These are phyloP conservation scores for Macroramphosus scolopax DNA, from an alignment of 2,797 vertebrate species.

Conservation along the genomic window DNA sequence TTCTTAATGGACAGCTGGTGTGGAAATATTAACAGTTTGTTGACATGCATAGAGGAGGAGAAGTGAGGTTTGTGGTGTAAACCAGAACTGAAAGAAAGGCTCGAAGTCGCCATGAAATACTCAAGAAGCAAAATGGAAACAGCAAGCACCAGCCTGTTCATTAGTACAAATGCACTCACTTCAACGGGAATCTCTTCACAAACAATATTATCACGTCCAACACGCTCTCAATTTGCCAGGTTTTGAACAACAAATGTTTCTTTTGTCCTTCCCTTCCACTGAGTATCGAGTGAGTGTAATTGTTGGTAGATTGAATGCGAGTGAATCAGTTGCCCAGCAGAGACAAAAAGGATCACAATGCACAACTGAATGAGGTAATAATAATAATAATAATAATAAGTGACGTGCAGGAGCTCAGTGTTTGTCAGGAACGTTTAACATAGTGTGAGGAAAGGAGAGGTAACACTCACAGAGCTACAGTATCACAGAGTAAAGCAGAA, in stretches of 20 bases:
- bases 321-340: constrained; percentile 55
- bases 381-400: too few species aligned
- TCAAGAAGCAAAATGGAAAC: constrained; percentile 26
- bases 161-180: constrained; percentile 48
- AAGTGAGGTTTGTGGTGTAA: constrained; percentile 41
- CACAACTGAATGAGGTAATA: constrained; percentile 41
- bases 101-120: constrained; percentile 15
- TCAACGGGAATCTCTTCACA: constrained; percentile 22
- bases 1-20: constrained; percentile 45
- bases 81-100: constrained; percentile 31
- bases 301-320: constrained; percentile 37
- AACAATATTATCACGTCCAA: background rate
- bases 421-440: too few species aligned
- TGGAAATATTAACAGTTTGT: constrained; percentile 50
- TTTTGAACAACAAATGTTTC: constrained; percentile 25
- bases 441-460: constrained; percentile 58
- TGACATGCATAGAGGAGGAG: constrained; percentile 58
- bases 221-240: background rate
- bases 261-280: constrained; percentile 8
- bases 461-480: constrained; percentile 81
- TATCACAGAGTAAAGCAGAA: constrained; percentile 73
- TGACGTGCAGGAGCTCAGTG: constrained; percentile 45
- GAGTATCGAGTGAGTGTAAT: constrained; percentile 39
- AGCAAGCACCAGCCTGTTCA: constrained; percentile 53
- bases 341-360: constrained; percentile 49